Base-by-base conservation (phyloP, 2,797 vertebrate genomes). In the Bucorvus abyssinicus region DNA sequence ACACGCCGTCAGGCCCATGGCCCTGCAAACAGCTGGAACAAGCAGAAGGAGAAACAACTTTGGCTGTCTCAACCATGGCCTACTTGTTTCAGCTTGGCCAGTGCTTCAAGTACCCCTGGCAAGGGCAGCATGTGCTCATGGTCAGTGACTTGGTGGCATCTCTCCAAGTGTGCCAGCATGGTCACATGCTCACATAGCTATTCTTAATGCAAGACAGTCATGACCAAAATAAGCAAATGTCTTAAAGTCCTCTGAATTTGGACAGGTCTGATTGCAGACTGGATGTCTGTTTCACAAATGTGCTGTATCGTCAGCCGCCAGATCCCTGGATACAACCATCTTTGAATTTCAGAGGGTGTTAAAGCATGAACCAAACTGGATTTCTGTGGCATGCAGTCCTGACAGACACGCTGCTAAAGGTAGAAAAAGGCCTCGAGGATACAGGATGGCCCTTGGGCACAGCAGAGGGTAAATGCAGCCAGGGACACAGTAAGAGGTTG, bases 81-180 rank as follows among this genome's bases (percentile, higher is more conserved):
- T 12, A 7, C 14, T 47, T 82, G 11, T 73, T 68, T 60, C 50
- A 71, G 27, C 27, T 53, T 57, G 60, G 47, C 8, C 32, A 50
- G 22, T n/a, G 55, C 36, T 65, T 40, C 23, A n/a, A 29, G 10
- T 10, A 7, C 36, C 32, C 22, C 12, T 3, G 7, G 21, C 23
- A 57, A 77, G 14, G 23, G 30, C 32, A 77, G 34, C 0, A 0
- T 63, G 42, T 57, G 11, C 34, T 70, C 3, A 1, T 15, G 27
- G n/a, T 57, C 59, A 63, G 20, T 26, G 59, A n/a, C 30, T 42
- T 63, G 44, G 53, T 47, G 38, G 20, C 49, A 12, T 22, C 44
- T 45, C 27, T 34, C 8, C 0, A 2, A 52, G 9, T 15, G 30
- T 69, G 15, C 19, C 10, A 5, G 24, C n/a, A 26, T 21, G 23